Percentiles rank a stretch among this genome's conserved stretches.
Evolutionary conservation across 30 jellyfish, hydroid and myxozoan genomes (phyloP).

Genomic region (Euphysa ruthae): DNA sequence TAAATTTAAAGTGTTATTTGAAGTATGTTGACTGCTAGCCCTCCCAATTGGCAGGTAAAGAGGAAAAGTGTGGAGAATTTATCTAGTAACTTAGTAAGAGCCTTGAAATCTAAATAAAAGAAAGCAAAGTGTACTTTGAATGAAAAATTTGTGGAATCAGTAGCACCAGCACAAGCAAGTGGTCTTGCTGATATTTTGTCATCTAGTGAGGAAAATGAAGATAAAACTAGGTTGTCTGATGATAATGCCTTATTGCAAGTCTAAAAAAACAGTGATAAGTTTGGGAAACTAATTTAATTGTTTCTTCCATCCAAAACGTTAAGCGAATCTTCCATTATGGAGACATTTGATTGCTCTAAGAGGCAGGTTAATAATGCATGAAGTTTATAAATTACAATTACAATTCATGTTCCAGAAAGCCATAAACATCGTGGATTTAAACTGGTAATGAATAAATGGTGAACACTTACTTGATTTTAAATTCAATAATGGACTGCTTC

Average conservation of each 20-base stretch:
- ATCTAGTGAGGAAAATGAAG: too few species aligned
- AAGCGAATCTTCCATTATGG: not conserved
- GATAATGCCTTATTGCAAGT: too few species aligned
- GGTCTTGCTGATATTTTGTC: not conserved
- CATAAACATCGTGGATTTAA: too few species aligned
- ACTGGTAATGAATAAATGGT: not conserved
- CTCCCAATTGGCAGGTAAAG: not conserved
- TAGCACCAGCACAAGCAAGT: not conserved
- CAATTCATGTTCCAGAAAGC: too few species aligned
- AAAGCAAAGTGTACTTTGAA: not conserved
- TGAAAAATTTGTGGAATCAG: not conserved
- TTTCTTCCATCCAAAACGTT: not conserved
- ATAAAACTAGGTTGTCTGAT: too few species aligned
- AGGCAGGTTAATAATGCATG: not conserved
- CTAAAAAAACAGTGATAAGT: too few species aligned
- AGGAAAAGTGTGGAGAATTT: not conserved
- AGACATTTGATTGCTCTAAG: not conserved
- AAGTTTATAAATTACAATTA: too few species aligned
- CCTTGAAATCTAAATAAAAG: not conserved
- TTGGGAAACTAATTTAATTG: not conserved
- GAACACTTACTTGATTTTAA: too few species aligned
- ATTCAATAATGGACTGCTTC: too few species aligned
- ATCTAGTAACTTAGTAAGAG: too few species aligned
- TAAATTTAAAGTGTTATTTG: too few species aligned
- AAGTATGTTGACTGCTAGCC: too few species aligned